Conservation (phyloP, 2,797 vertebrate genomes). For the Siniperca undulata region DNA sequence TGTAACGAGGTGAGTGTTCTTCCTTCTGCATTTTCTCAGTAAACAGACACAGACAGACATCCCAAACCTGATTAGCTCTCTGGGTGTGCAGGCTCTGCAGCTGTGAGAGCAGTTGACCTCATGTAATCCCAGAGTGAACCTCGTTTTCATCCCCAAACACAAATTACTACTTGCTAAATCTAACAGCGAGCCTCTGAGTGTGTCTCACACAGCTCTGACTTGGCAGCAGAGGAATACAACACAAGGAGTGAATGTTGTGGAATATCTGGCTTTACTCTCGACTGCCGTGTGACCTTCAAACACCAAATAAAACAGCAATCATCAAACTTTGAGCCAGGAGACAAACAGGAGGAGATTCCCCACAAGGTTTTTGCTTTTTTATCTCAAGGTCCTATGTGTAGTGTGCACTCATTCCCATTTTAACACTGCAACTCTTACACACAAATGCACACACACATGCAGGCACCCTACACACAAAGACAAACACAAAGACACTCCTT, state of each 20-base stretch:
- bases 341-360: constrained; percentile 29
- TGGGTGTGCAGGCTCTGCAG: neutral
- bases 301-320: constrained; percentile 37
- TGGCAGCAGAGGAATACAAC: neutral
- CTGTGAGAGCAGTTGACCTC: constrained; percentile 1
- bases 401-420: constrained; percentile 10
- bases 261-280: neutral
- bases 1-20: neutral
- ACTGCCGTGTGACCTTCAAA: constrained; percentile 48
- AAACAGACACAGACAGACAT: neutral
- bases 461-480: constrained; percentile 4
- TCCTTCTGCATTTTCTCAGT: neutral
- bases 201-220: constrained; percentile 9
- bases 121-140: neutral
- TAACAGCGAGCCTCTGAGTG: neutral
- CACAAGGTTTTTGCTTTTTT: constrained; percentile 10
- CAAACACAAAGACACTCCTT: constrained; percentile 24
- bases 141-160: neutral
- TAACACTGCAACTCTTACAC: neutral
- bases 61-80: constrained; percentile 25
- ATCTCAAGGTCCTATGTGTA: constrained; percentile 10
- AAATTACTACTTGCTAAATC: constrained; percentile 2
- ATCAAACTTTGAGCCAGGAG: constrained; percentile 19
- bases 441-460: constrained; percentile 32
- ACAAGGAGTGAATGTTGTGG: neutral